Conservation (phyloP, 2,888 invertebrate genomes). For the Anthophora plumipes region DNA sequence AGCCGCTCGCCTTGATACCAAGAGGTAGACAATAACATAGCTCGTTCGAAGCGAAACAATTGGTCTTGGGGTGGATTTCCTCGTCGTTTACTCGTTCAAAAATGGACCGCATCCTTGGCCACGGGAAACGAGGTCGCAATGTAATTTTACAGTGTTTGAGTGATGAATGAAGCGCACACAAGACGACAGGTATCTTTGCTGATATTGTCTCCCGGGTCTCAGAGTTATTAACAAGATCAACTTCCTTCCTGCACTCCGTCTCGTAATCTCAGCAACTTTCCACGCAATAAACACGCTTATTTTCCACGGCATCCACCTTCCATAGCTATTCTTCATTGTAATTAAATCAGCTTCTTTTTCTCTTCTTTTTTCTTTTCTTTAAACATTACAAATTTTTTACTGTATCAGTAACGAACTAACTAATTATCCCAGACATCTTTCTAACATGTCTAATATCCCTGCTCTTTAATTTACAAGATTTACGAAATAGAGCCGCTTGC, state of each 20-base stretch:
- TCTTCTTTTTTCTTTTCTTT: too few relatives aligned
- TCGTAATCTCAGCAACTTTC: conserved; percentile 17
- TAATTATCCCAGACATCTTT: neutral
- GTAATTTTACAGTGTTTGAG: conserved; percentile 70
- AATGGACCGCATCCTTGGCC: conserved; percentile 23
- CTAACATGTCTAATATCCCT: neutral
- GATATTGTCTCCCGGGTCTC: conserved; percentile 53
- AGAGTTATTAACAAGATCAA: conserved; percentile 58
- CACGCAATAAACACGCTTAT: conserved; percentile 5
- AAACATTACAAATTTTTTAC: neutral
- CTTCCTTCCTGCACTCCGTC: conserved; percentile 14
- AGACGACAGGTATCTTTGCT: conserved; percentile 50
- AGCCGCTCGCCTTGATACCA: conserved; percentile 17
- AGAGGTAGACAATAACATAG: conserved; percentile 31
- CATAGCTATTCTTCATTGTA: too few relatives aligned
- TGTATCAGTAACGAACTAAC: neutral
- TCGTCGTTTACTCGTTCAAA: conserved; percentile 57
- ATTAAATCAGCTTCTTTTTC: too few relatives aligned
- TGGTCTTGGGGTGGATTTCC: conserved; percentile 53
- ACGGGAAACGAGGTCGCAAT: conserved; percentile 55
- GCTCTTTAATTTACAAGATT: too few relatives aligned
- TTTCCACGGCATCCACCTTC: neutral
- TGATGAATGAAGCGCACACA: conserved; percentile 62
- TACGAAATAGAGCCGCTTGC: neutral
- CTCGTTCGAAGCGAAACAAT: conserved; percentile 45